Conservation (phyloP, 2,113 vertebrate species). For the Alligator mississippiensis region DNA sequence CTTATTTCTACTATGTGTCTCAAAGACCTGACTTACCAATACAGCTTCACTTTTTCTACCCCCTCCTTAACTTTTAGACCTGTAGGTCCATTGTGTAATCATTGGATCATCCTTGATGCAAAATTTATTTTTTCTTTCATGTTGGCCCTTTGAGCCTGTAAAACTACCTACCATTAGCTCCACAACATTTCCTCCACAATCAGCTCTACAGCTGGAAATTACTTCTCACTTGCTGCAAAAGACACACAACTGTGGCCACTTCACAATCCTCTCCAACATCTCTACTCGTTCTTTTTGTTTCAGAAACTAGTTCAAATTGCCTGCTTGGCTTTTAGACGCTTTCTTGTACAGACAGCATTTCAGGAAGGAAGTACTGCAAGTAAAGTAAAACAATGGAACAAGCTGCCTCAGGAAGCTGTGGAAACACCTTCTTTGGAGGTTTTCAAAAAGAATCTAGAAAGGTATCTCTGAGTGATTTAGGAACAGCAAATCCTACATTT, state of each 20-base stretch:
- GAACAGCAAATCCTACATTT: too few species aligned
- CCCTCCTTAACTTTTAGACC: too few species aligned
- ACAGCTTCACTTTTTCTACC: too few species aligned
- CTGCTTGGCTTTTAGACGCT: neutral
- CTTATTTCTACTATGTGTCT: neutral
- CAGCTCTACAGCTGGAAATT: neutral
- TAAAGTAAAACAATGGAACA: too few species aligned
- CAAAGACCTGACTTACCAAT: neutral
- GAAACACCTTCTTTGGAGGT: too few species aligned
- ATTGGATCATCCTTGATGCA: neutral
- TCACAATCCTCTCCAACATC: neutral
- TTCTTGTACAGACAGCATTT: neutral
- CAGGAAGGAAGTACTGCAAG: too few species aligned
- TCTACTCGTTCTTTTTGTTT: neutral
- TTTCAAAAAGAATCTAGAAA: too few species aligned
- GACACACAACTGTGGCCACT: neutral
- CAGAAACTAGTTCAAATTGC: neutral
- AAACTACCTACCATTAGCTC: neutral
- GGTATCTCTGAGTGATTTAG: too few species aligned
- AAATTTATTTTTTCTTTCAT: accelerated
- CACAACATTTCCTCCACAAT: accelerated
- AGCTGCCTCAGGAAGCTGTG: too few species aligned
- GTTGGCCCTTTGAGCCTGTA: accelerated
- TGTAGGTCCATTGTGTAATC: neutral
- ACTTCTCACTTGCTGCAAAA: neutral